phyloP scores from a whole-genome alignment of 1,140 invertebrate species.

The Drosophila pachea region DNA sequence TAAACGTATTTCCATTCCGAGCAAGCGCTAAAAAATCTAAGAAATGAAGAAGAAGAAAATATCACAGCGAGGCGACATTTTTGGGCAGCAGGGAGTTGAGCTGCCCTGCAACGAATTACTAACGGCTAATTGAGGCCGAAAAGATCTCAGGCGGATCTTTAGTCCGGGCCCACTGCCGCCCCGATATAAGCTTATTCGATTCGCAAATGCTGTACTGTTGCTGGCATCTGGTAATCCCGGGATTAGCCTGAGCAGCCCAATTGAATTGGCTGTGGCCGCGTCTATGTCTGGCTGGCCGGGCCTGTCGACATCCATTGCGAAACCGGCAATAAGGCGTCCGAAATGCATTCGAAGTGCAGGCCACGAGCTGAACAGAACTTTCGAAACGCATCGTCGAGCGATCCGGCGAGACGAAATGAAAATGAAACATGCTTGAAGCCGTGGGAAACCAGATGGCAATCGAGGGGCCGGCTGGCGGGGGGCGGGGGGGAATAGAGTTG shows the following conservation, averaged over 20 bases:
- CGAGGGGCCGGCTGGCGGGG: not conserved
- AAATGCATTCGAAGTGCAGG: slow-evolving; percentile 9
- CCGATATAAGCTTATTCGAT: too few relatives aligned
- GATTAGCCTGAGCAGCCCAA: not conserved
- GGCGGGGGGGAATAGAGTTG: not conserved
- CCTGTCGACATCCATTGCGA: slow-evolving; percentile 10
- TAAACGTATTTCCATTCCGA: not conserved
- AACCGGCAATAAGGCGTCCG: slow-evolving; percentile 5
- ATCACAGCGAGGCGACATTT: too few relatives aligned
- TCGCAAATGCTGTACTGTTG: not conserved
- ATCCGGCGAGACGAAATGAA: not conserved
- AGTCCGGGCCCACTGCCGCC: too few relatives aligned
- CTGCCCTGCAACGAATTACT: too few relatives aligned
- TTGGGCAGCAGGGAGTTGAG: too few relatives aligned
- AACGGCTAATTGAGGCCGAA: too few relatives aligned
- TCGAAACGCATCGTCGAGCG: slow-evolving; percentile 8
- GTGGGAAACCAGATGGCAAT: slow-evolving; percentile 16
- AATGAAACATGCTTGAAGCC: not conserved
- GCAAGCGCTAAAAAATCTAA: too few relatives aligned
- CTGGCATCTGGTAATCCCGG: not conserved
- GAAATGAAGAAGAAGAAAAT: too few relatives aligned
- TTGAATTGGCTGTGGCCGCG: not conserved
- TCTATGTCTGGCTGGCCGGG: not conserved
- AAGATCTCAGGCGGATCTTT: too few relatives aligned
- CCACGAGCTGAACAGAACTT: slow-evolving; percentile 10